Base-by-base conservation (phyloP, 2,797 vertebrate genomes). In the Ptychobarbus kaznakovi region DNA sequence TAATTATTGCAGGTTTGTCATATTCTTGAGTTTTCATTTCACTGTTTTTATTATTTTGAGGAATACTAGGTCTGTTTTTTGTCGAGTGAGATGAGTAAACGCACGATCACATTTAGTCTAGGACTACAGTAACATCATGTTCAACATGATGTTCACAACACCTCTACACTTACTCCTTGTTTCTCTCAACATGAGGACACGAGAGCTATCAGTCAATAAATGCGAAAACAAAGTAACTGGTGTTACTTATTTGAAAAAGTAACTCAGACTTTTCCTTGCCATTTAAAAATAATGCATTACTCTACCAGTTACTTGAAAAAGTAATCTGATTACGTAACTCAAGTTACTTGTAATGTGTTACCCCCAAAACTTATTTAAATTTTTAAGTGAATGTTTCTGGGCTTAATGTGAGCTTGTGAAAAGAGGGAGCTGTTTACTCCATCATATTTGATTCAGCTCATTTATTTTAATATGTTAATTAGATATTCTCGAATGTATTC, bases 391-490 rank as follows among this genome's bases (percentile, higher is more conserved):
- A 20, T 74, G 72, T 28, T 22, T 12, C 40, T 32, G 42, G 3
- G 12, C 28, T 15, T 69, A n/a, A 10, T 69, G 20, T 20, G 65
- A n/a, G 28, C 44, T 81, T 68, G 65, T 16, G 42, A 11, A 69
- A 22, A 16, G 11, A 66, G 15, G 16, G 12, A 20, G 32, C 11
- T 2, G 46, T 68, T 81, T 38, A 25, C 46, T n/a, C 44, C 4
- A 38, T 65, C 40, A 9, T 68, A 51, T 51, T 68, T 49, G 6
- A 68, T 35, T 80, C 65, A 16, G 32, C 65, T 81, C 46, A 38
- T 69, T 53, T 25, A 69, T 68, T 81, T 80, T 51, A 79, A 46
- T 38, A 49, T 28, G 65, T 68, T 81, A 69, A 81, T 81, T 81
- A 49, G 32, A 40, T 69, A 22, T 69, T 32, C 46, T 68, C 12